These are phyloP conservation scores for Phyllostomus hastatus DNA, from an alignment of 2,113 vertebrate species.

Conservation along the genomic window DNA sequence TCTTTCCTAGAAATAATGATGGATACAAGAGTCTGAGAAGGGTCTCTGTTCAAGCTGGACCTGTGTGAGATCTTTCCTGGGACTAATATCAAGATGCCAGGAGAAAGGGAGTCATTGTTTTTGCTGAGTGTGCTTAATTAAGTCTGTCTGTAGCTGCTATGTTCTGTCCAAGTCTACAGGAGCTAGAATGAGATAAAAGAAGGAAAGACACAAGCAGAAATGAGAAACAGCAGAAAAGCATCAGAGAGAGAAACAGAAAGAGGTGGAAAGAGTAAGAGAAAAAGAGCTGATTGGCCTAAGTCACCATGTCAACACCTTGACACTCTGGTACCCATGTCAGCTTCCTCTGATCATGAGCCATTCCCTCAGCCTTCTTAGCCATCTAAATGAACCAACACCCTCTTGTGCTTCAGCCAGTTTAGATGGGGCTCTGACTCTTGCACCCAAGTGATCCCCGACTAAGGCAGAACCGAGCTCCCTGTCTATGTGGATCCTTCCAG, in stretches of 20 bases:
- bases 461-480: background rate
- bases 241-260: too few species aligned
- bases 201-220: background rate
- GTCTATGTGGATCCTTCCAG: background rate
- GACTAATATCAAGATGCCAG: background rate
- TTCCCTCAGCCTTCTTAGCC: background rate
- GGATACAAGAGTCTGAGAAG: too few species aligned
- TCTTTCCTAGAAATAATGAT: too few species aligned
- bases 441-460: background rate
- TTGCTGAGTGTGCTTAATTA: background rate
- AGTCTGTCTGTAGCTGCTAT: background rate
- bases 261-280: background rate
- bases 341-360: background rate
- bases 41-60: background rate
- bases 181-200: background rate
- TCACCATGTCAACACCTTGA: background rate
- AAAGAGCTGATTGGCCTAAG: background rate
- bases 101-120: background rate
- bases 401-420: background rate
- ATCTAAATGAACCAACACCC: too few species aligned
- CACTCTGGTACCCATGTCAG: background rate
- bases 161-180: background rate
- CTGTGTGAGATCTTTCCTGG: background rate
- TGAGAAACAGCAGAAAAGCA: background rate
- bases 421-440: background rate